Conservation (phyloP, 2,797 vertebrate genomes). For the Anguilla pacifica region DNA sequence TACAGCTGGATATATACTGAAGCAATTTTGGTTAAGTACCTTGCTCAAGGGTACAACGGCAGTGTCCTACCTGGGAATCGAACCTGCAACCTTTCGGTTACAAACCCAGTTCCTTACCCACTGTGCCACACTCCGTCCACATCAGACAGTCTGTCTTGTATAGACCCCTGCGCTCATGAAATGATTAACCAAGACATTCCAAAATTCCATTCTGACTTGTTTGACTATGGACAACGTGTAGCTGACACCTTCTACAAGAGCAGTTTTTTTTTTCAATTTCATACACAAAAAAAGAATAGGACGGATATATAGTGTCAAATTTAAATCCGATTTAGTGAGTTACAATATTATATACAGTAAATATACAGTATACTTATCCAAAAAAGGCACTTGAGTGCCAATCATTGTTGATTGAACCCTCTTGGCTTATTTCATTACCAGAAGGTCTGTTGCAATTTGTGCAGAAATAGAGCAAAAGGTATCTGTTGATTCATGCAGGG, state of each 20-base stretch:
- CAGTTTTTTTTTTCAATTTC: background rate
- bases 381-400: background rate
- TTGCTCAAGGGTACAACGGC: too few species aligned
- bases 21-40: too few species aligned
- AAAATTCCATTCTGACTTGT: background rate
- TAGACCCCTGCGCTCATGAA: background rate
- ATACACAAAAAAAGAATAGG: background rate
- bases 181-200: background rate
- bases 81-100: too few species aligned
- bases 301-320: background rate
- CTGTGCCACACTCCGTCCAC: too few species aligned
- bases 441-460: background rate
- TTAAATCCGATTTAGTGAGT: background rate
- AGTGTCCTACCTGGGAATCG: too few species aligned
- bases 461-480: background rate
- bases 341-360: background rate
- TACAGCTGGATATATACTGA: too few species aligned
- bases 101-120: too few species aligned
- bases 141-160: background rate
- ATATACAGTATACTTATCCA: background rate
- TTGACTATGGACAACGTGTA: background rate
- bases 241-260: background rate
- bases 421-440: background rate
- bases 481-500: background rate
- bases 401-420: background rate